Conservation (phyloP, 2,113 vertebrate genomes). For the Ceyx cyanopectus region DNA sequence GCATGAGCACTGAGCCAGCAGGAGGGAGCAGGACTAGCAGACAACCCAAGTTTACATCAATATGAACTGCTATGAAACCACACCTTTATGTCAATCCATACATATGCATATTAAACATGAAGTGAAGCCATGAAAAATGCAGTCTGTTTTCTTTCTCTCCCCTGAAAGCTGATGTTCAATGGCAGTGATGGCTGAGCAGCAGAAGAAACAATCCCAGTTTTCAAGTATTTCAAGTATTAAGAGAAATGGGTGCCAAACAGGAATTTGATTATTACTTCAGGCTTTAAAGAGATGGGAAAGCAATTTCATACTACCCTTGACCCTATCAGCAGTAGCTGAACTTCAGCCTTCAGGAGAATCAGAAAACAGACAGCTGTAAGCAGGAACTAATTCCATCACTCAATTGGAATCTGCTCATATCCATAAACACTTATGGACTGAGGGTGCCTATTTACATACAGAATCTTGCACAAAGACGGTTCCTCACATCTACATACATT, state of each 20-base stretch:
- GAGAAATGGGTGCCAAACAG: not conserved
- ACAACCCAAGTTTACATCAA: not conserved
- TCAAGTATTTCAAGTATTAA: not conserved
- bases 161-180: not conserved
- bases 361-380: not conserved
- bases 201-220: not conserved
- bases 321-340: not conserved
- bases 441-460: not conserved
- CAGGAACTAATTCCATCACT: not conserved
- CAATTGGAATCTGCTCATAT: not conserved
- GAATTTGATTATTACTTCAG: not conserved
- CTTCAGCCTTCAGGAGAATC: not conserved
- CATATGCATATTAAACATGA: not conserved
- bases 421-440: not conserved
- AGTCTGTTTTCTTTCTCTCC: not conserved
- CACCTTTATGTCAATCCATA: not conserved
- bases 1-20: not conserved
- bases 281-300: not conserved
- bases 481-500: not conserved
- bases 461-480: not conserved
- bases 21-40: not conserved
- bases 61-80: not conserved
- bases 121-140: conserved; percentile 3
- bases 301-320: not conserved
- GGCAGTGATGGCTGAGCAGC: not conserved